Base-by-base conservation (phyloP, 2,113 vertebrate species). In the Corvus moneduloides region DNA sequence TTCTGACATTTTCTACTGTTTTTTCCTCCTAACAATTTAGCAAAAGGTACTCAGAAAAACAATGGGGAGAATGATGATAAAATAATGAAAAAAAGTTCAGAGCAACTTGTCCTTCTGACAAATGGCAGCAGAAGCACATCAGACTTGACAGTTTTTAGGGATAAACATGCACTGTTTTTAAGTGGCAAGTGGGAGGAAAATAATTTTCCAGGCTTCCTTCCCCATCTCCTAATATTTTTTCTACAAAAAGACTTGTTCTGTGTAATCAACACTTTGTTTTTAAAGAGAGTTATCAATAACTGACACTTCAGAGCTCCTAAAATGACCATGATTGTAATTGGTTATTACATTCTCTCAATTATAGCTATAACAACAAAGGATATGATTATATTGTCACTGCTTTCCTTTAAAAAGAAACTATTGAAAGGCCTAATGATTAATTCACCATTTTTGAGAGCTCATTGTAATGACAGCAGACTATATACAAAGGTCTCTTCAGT, bases 391-490 rank as follows among this genome's bases (percentile, higher is more conserved):
- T 87, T 96, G 96, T 96, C 94, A 95, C 41, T 97, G 79, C 90
- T 92, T 96, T 95, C 80, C 97, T 97, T 97, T 95, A 97, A 90
- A 96, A 97, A 97, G 95, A 97, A 98, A 97, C 94, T 93, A 94
- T 96, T 95, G 94, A 98, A 97, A 97, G 90, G 88, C 90, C 91
- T 97, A 97, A 97, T 97, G 97, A 98, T 98, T 97, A 98, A 98
- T 97, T 94, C 84, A 97, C 91, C 87, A 89, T 96, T 97, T 97
- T 97, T 87, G 96, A 97, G 96, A 96, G 94, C 94, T 97, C 95
- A 80, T 86, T 96, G 75, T 73, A 92, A 96, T 79, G 95, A 97
- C 89, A 96, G 75, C 94, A 93, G 96, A 96, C 91, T 93, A 93
- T 89, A 98, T 84, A 95, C 91, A 89, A 91, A 88, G 94, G 93